Conservation (phyloP, 2,888 invertebrate genomes). For the Cacoxenus indagator region DNA sequence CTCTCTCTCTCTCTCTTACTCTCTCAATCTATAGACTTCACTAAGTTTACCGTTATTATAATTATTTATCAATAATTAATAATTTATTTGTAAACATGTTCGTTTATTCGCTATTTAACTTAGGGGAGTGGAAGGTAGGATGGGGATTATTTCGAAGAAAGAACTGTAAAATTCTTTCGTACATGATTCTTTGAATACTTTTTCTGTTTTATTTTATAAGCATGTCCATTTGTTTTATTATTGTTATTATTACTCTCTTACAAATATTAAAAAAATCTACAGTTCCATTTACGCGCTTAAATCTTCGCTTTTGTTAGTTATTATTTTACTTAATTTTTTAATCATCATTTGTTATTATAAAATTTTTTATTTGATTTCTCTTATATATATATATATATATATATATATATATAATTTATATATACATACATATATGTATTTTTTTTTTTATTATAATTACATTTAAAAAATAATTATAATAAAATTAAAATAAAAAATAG, state of each 20-base stretch:
- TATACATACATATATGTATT: background rate
- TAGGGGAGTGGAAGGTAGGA: no score
- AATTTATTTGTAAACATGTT: background rate
- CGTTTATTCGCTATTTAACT: background rate
- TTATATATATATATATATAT: no score
- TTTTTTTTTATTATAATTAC: background rate
- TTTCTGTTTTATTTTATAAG: no score
- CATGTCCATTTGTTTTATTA: background rate
- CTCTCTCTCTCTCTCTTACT: no score
- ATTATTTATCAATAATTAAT: no score
- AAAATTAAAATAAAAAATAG: background rate
- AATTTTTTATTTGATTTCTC: slow-evolving; percentile 22
- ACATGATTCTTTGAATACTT: no score
- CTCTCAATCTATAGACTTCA: no score
- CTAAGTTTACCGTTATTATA: no score
- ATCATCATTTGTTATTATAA: slow-evolving; percentile 26
- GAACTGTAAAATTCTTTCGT: no score
- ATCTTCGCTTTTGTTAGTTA: slow-evolving; percentile 21
- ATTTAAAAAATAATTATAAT: background rate
- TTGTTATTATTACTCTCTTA: background rate
- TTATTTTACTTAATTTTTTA: slow-evolving; percentile 23
- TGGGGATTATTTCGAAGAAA: no score
- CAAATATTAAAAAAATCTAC: slow-evolving; percentile 9
- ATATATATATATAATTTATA: background rate
- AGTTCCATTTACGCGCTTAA: background rate